Conservation (phyloP, 2,797 vertebrate genomes). For the Oryzias dopingdopingensis region DNA sequence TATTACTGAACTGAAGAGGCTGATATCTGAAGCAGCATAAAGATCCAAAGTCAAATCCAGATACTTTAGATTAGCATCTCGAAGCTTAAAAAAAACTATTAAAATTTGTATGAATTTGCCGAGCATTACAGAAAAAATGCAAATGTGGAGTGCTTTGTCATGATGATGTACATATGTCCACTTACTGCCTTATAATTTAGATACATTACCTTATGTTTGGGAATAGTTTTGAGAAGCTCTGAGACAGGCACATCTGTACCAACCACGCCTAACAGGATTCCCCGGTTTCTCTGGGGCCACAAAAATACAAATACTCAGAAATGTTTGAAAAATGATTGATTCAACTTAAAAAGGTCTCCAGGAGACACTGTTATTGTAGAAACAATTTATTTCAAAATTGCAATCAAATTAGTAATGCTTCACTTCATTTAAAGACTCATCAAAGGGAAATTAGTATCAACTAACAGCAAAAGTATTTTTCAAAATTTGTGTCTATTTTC, state of each 20-base stretch:
- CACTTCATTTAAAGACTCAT: conserved; percentile 30
- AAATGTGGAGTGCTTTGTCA: not conserved
- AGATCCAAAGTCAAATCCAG: not conserved
- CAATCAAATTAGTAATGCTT: conserved; percentile 30
- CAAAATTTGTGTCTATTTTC: conserved; percentile 23
- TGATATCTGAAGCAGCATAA: not conserved
- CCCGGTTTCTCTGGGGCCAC: conserved; percentile 87
- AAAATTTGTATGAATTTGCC: not conserved
- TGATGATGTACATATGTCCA: not conserved
- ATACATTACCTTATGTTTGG: conserved; percentile 87
- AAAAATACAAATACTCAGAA: conserved; percentile 10
- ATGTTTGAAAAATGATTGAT: conserved; percentile 20
- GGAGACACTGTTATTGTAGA: too few relatives aligned
- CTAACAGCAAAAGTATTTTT: conserved; percentile 31
- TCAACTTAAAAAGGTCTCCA: not conserved
- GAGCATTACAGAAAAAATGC: not conserved
- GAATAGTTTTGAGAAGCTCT: conserved; percentile 95
- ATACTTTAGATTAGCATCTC: not conserved
- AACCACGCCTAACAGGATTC: conserved; percentile 95
- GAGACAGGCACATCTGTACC: conserved; percentile 97
- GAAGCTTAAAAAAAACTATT: not conserved
- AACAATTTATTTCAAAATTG: not conserved
- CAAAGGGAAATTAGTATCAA: conserved; percentile 29
- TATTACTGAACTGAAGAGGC: not conserved
- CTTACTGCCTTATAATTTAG: not conserved